Evolutionary conservation across 2,113 vertebrate genomes (phyloP), one percentile per base, ranked within the genome.

Genomic region (Odocoileus hemionus): DNA sequence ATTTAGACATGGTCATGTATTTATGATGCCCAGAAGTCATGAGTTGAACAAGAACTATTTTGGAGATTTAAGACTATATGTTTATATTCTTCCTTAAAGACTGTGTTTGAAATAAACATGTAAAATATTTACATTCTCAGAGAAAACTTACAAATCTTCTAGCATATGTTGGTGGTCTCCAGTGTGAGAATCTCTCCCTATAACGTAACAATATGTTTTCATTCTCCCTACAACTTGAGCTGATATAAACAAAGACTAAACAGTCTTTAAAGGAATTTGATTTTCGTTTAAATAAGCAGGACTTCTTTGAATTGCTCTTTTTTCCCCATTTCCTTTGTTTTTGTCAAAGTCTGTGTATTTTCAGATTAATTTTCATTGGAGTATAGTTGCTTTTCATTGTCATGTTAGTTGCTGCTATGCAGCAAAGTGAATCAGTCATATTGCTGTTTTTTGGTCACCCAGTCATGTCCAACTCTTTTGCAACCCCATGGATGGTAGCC

Each of bases 101-200:
- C 19, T 83, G 21, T 23, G 0, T 91, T 95, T 92, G 43, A 97
- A 95, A 96, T 89, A 95, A 95, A 86, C 58, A 80, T 11, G 86
- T 26, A 52, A 92, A 95, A 57, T 52, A 85, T 82, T 83, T 60
- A 82, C 94, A 88, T 83, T 97, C 26, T 94, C 76, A 88, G 1
- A 43, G n/a, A 55, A 14, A 64, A 89, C 25, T 84, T 96, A 61
- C n/a, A 82, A 95, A 83, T 64, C 54, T 90, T 47, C n/a, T 70
- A 85, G 26, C 13, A 86, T 91, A 50, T 86, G 26, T 85, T 54
- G 16, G 55, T 57, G 43, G 13, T 60, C 74, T 92, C 39, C 28
- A 86, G 8, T 54, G 6, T 96, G 39, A 94, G 82, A 89, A 86
- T 85, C 50, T 90, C 10, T 78, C 17, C n/a, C 25, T 86, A 70